These are phyloP conservation scores for Meriones psammophilus DNA, from an alignment of 2,797 vertebrate species.

Conservation along the genomic window DNA sequence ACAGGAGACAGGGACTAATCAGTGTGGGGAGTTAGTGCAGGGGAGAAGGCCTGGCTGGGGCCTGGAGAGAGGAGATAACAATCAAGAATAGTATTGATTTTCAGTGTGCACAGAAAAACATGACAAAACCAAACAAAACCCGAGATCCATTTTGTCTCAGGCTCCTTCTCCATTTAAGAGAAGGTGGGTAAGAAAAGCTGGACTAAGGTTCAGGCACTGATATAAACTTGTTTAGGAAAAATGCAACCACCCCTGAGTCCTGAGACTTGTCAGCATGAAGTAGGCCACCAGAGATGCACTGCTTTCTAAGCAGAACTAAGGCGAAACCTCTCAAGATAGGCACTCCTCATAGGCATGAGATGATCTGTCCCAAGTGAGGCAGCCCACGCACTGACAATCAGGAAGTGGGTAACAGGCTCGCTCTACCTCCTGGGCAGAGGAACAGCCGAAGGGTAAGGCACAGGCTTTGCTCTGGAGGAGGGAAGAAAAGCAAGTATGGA, in stretches of 20 bases:
- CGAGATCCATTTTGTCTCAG: constrained; percentile 68
- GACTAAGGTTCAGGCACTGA: constrained; percentile 43
- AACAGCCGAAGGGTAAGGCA: not conserved
- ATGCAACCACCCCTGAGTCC: constrained; percentile 22
- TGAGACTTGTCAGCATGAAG: not conserved
- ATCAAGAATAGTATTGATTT: constrained; percentile 82
- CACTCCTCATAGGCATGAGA: constrained; percentile 21
- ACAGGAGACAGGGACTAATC: constrained; percentile 12
- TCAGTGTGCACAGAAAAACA: constrained; percentile 75
- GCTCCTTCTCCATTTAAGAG: constrained; percentile 51
- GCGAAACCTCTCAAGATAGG: not conserved
- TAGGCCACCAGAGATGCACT: constrained; percentile 8
- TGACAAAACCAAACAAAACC: constrained; percentile 80
- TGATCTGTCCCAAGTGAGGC: not conserved
- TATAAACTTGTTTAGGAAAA: constrained; percentile 55
- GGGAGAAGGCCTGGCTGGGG: constrained; percentile 32
- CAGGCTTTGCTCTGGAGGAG: constrained; percentile 49
- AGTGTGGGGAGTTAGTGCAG: constrained; percentile 58
- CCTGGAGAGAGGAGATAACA: constrained; percentile 78
- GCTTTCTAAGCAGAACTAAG: constrained; percentile 46
- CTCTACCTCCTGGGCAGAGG: not conserved
- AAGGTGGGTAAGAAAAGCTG: constrained; percentile 58
- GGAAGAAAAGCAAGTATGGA: constrained; percentile 65
- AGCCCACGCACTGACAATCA: not conserved
- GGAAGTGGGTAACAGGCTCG: no score